Percentiles rank a stretch among this genome's conserved stretches.
Conservation (phyloP, 2,113 vertebrate genomes). For the Takifugu bimaculatus region DNA sequence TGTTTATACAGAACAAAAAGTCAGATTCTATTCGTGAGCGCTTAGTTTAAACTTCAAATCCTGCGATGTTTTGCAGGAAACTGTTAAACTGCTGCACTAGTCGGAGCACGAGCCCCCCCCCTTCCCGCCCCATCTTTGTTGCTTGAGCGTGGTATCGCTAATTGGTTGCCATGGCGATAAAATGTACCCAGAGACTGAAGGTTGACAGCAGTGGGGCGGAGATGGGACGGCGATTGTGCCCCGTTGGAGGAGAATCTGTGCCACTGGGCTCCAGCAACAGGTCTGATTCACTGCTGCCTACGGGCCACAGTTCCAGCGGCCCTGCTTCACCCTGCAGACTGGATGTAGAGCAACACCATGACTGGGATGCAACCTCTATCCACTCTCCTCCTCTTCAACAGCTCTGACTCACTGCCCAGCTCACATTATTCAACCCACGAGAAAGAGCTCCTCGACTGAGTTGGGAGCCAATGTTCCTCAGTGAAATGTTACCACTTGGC, state of each 20-base stretch:
- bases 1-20: no score
- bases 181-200: conserved; percentile 18
- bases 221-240: neutral
- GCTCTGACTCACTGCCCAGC: conserved; percentile 62
- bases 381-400: conserved; percentile 65
- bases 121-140: neutral
- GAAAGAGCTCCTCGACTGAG: conserved; percentile 38
- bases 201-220: conserved; percentile 13
- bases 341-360: conserved; percentile 61
- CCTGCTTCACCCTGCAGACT: conserved; percentile 52
- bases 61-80: neutral
- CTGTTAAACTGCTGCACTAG: neutral
- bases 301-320: conserved; percentile 38
- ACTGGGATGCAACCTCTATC: conserved; percentile 64
- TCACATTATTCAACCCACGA: conserved; percentile 57
- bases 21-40: no score
- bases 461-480: conserved; percentile 25
- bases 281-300: conserved; percentile 51
- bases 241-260: conserved; percentile 32
- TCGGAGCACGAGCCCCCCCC: neutral
- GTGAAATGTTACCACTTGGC: conserved; percentile 11
- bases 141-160: neutral
- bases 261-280: conserved; percentile 46
- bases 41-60: no score
- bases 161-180: conserved; percentile 38